Base-by-base conservation (phyloP, 2,113 vertebrate species). In the Megaceryle maxima region DNA sequence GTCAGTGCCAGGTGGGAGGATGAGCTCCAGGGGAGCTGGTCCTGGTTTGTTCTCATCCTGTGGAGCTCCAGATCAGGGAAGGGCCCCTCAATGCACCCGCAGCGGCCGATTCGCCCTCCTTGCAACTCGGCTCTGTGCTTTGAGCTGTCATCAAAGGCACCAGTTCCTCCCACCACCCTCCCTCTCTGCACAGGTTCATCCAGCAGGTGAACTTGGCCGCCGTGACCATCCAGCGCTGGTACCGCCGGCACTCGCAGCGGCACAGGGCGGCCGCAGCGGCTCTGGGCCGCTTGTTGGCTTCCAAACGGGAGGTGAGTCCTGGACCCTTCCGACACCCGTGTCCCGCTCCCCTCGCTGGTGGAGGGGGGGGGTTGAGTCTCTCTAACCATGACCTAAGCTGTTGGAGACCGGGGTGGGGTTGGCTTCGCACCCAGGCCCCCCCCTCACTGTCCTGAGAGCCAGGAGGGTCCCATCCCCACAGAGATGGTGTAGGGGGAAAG, bases 211-310 rank as follows among this genome's bases (percentile, higher is more conserved):
- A 98, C 97, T 96, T 97, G 53, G 99, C 99, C 0, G 99, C 99
- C 0, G 86, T 99, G 81, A 98, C 98, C 81, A 99, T 99, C 96
- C 99, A 99, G 98, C 98, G 98, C 77, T 99, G 99, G 99, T 99
- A 99, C 98, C 97, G 99, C 13, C 97, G 41, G 15, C 99, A 98
- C 37, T 66, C 90, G 2, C 97, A 95, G 67, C 97, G 92, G 35
- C 98, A 51, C 41, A 94, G 43, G 51, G 88, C 92, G 0, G 97
- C 97, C 6, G 96, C 98, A 0, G 94, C 97, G 0, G 92, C 89
- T 6, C 97, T 99, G 72, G 97, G 88, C 31, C 97, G 68, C 28
- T 83, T 99, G 75, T 96, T 99, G 39, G 83, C 96, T 8, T 96
- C 97, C 62, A 98, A 98, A 96, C 98, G 96, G 70, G 98, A 99